Conservation (phyloP, 2,113 vertebrate genomes). For the Xyliphius kryptos region DNA sequence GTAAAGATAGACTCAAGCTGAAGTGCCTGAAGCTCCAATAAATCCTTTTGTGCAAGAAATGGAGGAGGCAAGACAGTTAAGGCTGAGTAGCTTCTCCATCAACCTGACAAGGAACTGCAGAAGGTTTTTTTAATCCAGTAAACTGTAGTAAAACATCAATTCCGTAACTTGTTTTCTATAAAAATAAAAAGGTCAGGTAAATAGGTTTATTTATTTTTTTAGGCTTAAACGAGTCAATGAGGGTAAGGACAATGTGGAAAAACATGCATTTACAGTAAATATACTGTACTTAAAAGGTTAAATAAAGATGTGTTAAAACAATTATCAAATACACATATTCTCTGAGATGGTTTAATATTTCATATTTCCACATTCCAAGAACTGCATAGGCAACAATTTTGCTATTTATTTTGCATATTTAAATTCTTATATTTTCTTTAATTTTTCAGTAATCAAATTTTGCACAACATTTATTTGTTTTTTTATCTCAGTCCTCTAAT, state of each 20-base stretch:
- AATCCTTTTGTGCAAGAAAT: conserved; percentile 29
- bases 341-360: too few relatives aligned
- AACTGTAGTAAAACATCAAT: conserved; percentile 18
- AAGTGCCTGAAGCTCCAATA: conserved; percentile 44
- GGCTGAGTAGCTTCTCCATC: conserved; percentile 20
- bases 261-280: not conserved
- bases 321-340: too few relatives aligned
- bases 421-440: too few relatives aligned
- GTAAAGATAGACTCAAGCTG: conserved; percentile 47
- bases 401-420: too few relatives aligned
- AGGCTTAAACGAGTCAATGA: conserved; percentile 2
- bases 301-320: too few relatives aligned
- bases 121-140: conserved; percentile 3
- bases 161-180: conserved; percentile 8
- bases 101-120: not conserved
- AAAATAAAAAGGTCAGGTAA: conserved; percentile 9
- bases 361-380: too few relatives aligned
- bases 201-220: conserved; percentile 11
- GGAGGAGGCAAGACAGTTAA: conserved; percentile 19
- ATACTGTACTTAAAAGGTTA: too few relatives aligned
- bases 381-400: too few relatives aligned
- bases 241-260: not conserved
- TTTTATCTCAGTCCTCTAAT: too few relatives aligned
- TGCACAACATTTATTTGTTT: too few relatives aligned
- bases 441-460: too few relatives aligned